Evolutionary conservation across 2,797 vertebrate species (phyloP).

Genomic region (Melanitta fusca): DNA sequence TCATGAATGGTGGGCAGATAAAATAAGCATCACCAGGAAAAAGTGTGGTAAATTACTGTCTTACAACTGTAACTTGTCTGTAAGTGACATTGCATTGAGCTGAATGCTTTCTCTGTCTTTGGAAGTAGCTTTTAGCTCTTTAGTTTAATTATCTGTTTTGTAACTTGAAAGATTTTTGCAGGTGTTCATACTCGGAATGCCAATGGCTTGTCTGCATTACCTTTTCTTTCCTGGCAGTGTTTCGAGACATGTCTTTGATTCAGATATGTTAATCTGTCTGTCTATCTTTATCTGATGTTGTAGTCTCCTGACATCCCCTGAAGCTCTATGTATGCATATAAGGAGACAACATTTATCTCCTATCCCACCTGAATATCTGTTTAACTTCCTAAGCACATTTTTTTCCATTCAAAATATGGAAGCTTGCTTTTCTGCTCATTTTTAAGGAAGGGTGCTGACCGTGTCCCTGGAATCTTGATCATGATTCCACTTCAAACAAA

Average conservation of each 20-base stretch:
- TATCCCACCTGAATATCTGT: background rate
- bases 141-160: background rate
- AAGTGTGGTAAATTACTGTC: background rate
- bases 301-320: background rate
- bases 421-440: background rate
- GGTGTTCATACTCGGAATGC: slow-evolving; percentile 1
- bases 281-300: background rate
- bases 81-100: background rate
- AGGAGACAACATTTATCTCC: background rate
- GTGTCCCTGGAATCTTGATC: background rate
- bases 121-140: background rate
- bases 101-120: background rate
- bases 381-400: background rate
- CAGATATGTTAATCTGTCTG: background rate
- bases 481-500: background rate
- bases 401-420: background rate
- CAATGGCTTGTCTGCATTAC: background rate
- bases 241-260: background rate
- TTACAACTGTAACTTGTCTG: background rate
- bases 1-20: background rate
- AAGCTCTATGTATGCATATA: background rate
- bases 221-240: background rate
- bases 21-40: background rate
- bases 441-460: background rate
- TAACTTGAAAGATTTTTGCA: background rate